Evolutionary conservation across 2,888 invertebrate species (phyloP).

Genomic region (Hirtodrosophila confusa): DNA sequence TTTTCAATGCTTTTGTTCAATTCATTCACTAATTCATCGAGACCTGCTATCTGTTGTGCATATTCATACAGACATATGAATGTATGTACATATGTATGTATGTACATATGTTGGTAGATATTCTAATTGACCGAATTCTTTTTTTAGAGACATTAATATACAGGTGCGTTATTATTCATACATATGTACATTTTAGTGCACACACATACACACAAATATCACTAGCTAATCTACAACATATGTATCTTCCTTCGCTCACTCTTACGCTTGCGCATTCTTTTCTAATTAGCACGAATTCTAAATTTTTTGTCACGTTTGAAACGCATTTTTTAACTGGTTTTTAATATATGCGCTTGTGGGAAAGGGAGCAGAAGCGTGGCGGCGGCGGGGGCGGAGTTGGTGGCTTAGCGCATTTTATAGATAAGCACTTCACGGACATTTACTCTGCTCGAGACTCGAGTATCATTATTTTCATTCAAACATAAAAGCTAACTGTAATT

Average conservation of each 20-base stretch:
- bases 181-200: slow-evolving; percentile 14
- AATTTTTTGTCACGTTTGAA: slow-evolving; percentile 59
- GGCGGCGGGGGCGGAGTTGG: background rate
- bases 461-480: slow-evolving; percentile 41
- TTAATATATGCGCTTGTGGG: slow-evolving; percentile 15
- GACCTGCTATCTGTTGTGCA: slow-evolving; percentile 33
- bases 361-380: background rate
- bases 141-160: slow-evolving; percentile 11
- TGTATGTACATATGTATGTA: slow-evolving; percentile 6
- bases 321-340: slow-evolving; percentile 32
- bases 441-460: slow-evolving; percentile 7
- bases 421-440: slow-evolving; percentile 38
- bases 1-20: slow-evolving; percentile 75
- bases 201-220: slow-evolving; percentile 47
- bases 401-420: slow-evolving; percentile 24
- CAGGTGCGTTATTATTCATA: slow-evolving; percentile 28
- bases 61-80: background rate
- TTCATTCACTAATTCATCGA: slow-evolving; percentile 75
- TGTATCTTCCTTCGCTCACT: slow-evolving; percentile 24
- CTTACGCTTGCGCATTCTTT: slow-evolving; percentile 59
- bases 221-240: slow-evolving; percentile 8
- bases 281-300: slow-evolving; percentile 71
- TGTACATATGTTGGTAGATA: slow-evolving; percentile 12
- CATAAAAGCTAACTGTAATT: slow-evolving; percentile 69
- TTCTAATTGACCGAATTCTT: slow-evolving; percentile 69